These are phyloP conservation scores for Zosterops japonicus DNA, from an alignment of 2,113 vertebrate genomes.

Conservation along the genomic window DNA sequence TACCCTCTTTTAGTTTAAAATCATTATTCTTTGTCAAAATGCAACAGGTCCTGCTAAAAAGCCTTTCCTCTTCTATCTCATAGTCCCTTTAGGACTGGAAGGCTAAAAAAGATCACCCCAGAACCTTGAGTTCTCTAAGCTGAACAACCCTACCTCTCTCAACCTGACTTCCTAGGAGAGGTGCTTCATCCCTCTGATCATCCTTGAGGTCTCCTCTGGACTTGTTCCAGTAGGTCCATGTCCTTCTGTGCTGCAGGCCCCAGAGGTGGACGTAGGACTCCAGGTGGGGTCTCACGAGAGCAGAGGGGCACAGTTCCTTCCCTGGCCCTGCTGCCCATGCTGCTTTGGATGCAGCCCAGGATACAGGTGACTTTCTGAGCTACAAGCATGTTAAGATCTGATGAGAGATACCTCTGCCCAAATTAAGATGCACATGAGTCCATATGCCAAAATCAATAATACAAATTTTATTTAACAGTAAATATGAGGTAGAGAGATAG, in stretches of 20 bases:
- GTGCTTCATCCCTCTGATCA: not conserved
- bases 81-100: not conserved
- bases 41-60: not conserved
- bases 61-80: not conserved
- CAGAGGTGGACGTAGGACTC: not conserved
- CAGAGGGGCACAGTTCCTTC: not conserved
- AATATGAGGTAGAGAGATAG: not conserved
- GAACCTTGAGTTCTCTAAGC: not conserved
- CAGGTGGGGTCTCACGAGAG: not conserved
- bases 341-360: not conserved
- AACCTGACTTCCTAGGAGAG: not conserved
- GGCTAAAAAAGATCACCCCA: not conserved
- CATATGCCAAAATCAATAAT: not conserved
- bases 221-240: fast-evolving
- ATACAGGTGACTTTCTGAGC: not conserved
- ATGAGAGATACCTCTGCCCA: not conserved
- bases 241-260: not conserved
- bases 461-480: not conserved
- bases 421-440: not conserved
- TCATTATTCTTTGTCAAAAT: not conserved
- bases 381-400: not conserved
- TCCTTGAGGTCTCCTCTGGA: not conserved
- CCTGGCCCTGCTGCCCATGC: not conserved
- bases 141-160: not conserved
- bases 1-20: not conserved